phyloP scores from a whole-genome alignment of 2,797 vertebrate species.

The Pogoniulus pusillus region DNA sequence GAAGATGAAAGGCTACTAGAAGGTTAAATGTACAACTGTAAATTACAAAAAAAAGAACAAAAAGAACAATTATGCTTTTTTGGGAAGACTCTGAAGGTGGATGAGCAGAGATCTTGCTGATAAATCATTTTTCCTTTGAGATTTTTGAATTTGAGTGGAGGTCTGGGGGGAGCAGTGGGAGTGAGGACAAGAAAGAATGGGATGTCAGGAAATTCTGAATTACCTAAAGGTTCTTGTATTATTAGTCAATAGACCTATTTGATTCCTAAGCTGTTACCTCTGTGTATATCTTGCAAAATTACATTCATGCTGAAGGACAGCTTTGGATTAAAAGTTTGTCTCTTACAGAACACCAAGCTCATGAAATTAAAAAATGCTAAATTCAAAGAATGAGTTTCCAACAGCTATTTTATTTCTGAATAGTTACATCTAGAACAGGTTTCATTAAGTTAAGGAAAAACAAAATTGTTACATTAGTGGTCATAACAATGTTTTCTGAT shows the following conservation, averaged over 20 bases:
- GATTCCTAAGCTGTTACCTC: background rate
- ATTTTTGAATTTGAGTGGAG: background rate
- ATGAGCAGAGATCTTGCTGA: background rate
- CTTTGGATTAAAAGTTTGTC: background rate
- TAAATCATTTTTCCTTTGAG: background rate
- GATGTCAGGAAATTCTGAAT: background rate
- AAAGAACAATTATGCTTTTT: background rate
- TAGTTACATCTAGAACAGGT: background rate
- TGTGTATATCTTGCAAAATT: background rate
- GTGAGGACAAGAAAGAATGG: background rate
- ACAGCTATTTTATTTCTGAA: background rate
- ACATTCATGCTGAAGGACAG: background rate
- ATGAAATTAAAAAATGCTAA: background rate
- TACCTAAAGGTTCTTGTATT: background rate
- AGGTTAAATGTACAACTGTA: background rate
- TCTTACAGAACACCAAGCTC: background rate
- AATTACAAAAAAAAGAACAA: background rate
- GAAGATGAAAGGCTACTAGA: background rate
- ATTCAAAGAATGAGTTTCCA: background rate
- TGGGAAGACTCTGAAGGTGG: background rate
- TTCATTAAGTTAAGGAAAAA: constrained; percentile 9
- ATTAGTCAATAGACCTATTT: background rate
- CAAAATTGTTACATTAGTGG: background rate
- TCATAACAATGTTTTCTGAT: background rate
- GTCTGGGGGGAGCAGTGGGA: background rate